Evolutionary conservation across 2,888 invertebrate genomes (phyloP), one percentile per base, ranked within the genome.

Genomic region (Drosophila atripex): DNA sequence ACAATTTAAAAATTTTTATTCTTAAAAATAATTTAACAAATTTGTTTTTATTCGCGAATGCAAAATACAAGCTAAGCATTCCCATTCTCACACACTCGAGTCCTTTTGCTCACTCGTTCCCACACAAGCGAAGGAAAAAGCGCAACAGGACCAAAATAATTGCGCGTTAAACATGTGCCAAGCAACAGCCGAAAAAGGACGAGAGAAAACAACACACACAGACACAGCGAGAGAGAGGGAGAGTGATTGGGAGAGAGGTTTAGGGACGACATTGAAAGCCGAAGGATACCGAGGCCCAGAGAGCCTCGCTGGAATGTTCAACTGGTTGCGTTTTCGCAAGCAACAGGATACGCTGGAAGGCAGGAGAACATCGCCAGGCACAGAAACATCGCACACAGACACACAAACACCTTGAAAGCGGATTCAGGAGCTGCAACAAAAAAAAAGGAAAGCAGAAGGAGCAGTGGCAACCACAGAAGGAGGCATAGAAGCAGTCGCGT

Each of bases 81-180:
- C 16, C 16, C 23, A 25, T 35, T n/a, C 35, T n/a, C 38, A 56
- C 21, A 47, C 53, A 21, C 55, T 11, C 38, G 47, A 18, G 23
- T 30, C 11, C 30, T n/a, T 30, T 35, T 35, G 30, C 50, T 50
- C 45, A 74, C 60, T 60, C 50, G 52, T 52, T 46, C 53, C 51
- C 71, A 71, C 60, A 70, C 63, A 66, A 45, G 38, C 55, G 49
- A 57, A 30, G 28, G 55, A 74, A 87, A 88, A 86, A 80, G 85
- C 85, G 85, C 85, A 86, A 86, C 85, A 86, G 85, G 85, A 83
- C 84, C 77, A 80, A 78, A 78, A 86, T 86, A 86, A 83, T 88
- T 86, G 77, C 86, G 80, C 77, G 84, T 88, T 80, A 80, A 85
- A 88, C 86, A 86, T 88, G 78, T 88, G 86, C 83, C 87, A 75